phyloP scores from a whole-genome alignment of 2,797 vertebrate species.

The Enoplosus armatus region DNA sequence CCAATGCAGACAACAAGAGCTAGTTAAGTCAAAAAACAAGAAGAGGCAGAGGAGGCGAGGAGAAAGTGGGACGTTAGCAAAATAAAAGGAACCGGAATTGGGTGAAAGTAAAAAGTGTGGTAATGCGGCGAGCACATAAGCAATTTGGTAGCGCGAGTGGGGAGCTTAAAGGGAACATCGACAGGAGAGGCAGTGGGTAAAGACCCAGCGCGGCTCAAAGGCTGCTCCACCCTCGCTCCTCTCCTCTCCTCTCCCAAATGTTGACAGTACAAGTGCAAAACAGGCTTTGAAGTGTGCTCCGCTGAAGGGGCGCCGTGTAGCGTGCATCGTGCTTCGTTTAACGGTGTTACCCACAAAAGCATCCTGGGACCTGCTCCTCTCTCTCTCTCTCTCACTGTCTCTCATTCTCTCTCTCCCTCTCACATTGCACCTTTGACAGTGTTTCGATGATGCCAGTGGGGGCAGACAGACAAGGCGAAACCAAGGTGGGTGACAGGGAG shows the following conservation, averaged over 20 bases:
- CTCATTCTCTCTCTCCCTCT: conserved; percentile 47
- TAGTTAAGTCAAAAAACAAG: conserved; percentile 78
- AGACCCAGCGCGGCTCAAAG: conserved; percentile 85
- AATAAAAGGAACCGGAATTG: conserved; percentile 76
- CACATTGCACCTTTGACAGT: conserved; percentile 69
- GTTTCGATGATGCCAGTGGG: conserved; percentile 79
- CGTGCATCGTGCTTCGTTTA: conserved; percentile 79
- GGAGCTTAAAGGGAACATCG: conserved; percentile 83
- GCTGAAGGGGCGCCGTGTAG: conserved; percentile 80
- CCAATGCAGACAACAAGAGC: conserved; percentile 69
- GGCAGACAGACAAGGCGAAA: conserved; percentile 66
- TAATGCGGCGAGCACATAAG: conserved; percentile 73
- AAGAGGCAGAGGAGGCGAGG: conserved; percentile 61
- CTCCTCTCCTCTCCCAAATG: conserved; percentile 79
- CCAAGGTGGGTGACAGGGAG: conserved; percentile 64
- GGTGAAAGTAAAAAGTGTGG: conserved; percentile 74
- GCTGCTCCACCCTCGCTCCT: conserved; percentile 84
- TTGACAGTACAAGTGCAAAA: conserved; percentile 88
- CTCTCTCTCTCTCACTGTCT: conserved; percentile 57
- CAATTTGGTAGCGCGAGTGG: conserved; percentile 83
- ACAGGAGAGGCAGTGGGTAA: conserved; percentile 81
- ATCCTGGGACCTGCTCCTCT: conserved; percentile 81
- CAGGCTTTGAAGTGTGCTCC: conserved; percentile 85
- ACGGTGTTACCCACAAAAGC: conserved; percentile 81
- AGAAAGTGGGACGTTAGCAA: conserved; percentile 77